Evolutionary conservation across 2,888 invertebrate species (phyloP), one percentile per base, ranked within the genome.

Genomic region (Panzeria rudis): DNA sequence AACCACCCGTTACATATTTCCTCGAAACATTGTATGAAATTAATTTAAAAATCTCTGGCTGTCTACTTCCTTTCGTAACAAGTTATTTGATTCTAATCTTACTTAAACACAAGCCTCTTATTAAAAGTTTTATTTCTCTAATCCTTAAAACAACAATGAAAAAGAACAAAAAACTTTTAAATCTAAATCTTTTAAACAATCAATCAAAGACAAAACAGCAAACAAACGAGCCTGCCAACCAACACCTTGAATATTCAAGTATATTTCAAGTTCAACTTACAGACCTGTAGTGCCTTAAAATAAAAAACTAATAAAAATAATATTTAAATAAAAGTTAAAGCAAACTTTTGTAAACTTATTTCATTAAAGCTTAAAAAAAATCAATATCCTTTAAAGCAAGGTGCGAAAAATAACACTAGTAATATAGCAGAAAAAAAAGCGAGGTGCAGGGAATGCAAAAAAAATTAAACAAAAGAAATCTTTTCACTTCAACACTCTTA

Each of bases 401-500:
- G 3, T 11, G 9, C 2, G 38, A 15, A 17, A 44, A 5, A 11
- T 15, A 20, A 25, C 17, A 47, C 0, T 2, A 17, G 8, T 15
- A 41, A 38, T 17, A 41, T 6, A 15, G 11, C 1, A 54, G 15
- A 11, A 41, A 4, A 32, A 56, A 11, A 23, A 50, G 6, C 29
- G 23, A 17, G 13, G 3, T 59, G 32, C n/a, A 1, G 6, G 7
- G 29, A 1, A 35, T 17, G 1, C 17, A 61, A n/a, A 35, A 11
- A 15, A 23, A 35, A 13, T 47, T 54, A 23, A 52, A 59, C 15
- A 62, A 66, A 44, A 61, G 35, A 73, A 75, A 79, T 64, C 25
- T 50, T 52, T 72, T 73, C 54, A 81, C 44, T 77, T 78, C 68
- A 85, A 82, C 82, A 85, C 78, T 64, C 56, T 71, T 78, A 85